Evolutionary conservation across 2,888 invertebrate species (phyloP).

Genomic region (Saturnia pavonia): DNA sequence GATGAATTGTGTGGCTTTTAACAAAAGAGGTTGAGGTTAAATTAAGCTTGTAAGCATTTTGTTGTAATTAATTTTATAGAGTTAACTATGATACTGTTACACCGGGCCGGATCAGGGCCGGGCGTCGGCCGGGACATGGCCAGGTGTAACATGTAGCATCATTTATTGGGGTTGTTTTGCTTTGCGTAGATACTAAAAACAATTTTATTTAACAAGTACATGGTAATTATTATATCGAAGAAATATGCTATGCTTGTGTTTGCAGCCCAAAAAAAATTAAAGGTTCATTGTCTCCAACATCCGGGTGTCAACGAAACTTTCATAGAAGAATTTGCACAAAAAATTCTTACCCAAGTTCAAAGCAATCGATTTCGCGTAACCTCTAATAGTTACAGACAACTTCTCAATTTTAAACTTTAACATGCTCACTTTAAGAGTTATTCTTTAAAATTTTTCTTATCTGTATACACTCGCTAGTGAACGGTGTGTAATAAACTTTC

Average conservation of each 20-base stretch:
- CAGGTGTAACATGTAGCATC: too few species aligned
- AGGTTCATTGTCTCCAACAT: constrained; percentile 21
- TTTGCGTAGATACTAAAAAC: background rate
- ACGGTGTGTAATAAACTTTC: constrained; percentile 28
- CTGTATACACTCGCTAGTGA: constrained; percentile 27
- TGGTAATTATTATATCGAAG: background rate
- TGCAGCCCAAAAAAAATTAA: background rate
- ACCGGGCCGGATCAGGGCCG: too few species aligned
- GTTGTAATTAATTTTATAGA: background rate
- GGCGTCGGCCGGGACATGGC: too few species aligned
- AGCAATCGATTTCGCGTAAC: constrained; percentile 33
- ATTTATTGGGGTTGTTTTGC: background rate
- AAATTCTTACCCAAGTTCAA: constrained; percentile 36
- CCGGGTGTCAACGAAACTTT: constrained; percentile 39
- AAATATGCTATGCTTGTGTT: background rate
- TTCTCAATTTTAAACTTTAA: constrained; percentile 33
- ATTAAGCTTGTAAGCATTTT: background rate
- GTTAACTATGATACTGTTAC: too few species aligned
- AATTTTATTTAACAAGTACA: background rate
- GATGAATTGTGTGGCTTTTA: background rate
- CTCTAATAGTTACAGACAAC: constrained; percentile 22
- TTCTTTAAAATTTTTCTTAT: constrained; percentile 15
- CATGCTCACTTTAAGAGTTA: constrained; percentile 25
- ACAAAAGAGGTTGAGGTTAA: constrained; percentile 1
- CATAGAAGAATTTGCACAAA: constrained; percentile 37